Percentiles rank a stretch among this genome's conserved stretches.
Conservation (phyloP, 2,888 invertebrate genomes). For the Tenthredo livida region DNA sequence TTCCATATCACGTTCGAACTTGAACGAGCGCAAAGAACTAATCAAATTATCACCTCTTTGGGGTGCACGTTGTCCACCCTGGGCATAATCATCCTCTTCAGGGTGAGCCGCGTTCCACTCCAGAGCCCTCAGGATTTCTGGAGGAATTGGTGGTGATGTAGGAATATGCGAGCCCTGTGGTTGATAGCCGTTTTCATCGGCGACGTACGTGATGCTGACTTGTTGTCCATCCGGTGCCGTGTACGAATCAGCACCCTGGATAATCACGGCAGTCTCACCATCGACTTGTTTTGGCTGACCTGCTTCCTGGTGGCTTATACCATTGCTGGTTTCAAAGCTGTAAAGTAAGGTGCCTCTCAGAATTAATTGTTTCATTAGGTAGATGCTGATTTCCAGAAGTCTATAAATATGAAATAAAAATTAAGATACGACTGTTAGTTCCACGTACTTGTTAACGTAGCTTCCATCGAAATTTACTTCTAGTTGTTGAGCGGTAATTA, state of each 20-base stretch:
- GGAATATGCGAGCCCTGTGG: conserved; percentile 77
- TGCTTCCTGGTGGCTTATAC: conserved; percentile 78
- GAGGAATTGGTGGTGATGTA: conserved; percentile 77
- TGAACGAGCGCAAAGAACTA: neutral
- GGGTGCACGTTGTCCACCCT: conserved; percentile 62
- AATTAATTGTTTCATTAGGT: neutral
- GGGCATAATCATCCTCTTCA: conserved; percentile 74
- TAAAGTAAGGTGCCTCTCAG: neutral
- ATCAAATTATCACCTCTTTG: conserved; percentile 66
- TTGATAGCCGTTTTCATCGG: conserved; percentile 77
- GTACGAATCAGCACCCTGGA: conserved; percentile 77
- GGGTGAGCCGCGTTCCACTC: conserved; percentile 78
- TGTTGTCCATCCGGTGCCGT: conserved; percentile 78
- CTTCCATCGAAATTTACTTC: conserved; percentile 76
- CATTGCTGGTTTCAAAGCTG: conserved; percentile 79
- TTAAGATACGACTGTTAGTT: neutral
- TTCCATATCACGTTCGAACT: neutral
- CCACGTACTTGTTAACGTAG: conserved; percentile 76
- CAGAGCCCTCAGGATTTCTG: conserved; percentile 77
- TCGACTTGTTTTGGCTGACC: conserved; percentile 77
- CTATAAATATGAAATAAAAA: neutral
- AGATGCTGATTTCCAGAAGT: neutral
- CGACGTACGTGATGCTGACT: conserved; percentile 76
- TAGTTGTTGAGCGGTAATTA: conserved; percentile 75
- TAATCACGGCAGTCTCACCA: conserved; percentile 74